Evolutionary conservation across 2,113 vertebrate genomes (phyloP).

Genomic region (Delphinus delphis): DNA sequence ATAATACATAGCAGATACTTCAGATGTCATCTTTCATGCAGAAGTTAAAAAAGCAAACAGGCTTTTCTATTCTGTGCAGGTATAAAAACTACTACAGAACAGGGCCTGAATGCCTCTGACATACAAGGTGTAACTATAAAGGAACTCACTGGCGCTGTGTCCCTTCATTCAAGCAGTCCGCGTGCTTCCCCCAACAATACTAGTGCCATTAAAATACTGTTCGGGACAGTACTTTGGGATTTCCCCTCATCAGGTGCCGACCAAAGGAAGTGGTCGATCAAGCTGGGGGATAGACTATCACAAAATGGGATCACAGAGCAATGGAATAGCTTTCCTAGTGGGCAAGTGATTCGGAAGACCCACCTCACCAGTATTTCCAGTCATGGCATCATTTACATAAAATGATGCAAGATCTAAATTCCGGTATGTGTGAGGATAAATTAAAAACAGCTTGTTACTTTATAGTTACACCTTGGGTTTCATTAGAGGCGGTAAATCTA

Average conservation of each 20-base stretch:
- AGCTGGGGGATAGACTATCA: background rate
- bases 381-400: background rate
- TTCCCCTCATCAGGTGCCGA: background rate
- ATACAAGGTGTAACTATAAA: constrained; percentile 68
- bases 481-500: constrained; percentile 35
- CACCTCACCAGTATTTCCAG: background rate
- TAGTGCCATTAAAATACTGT: background rate
- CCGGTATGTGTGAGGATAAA: background rate
- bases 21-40: constrained; percentile 59
- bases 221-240: background rate
- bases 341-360: background rate
- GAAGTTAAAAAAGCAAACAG: constrained; percentile 55
- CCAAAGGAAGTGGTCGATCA: background rate
- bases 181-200: background rate
- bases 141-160: background rate
- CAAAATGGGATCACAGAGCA: constrained; percentile 16
- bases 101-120: constrained; percentile 22
- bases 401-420: constrained; percentile 29
- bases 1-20: constrained; percentile 48
- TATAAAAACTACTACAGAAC: constrained; percentile 11
- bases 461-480: constrained; percentile 69
- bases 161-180: background rate
- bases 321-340: background rate
- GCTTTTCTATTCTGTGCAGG: constrained; percentile 42
- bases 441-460: constrained; percentile 58